A percentile compares a stretch with the other conserved stretches of the same genome.
Conservation (phyloP, 2,888 invertebrate genomes). For the Lottia scabra region DNA sequence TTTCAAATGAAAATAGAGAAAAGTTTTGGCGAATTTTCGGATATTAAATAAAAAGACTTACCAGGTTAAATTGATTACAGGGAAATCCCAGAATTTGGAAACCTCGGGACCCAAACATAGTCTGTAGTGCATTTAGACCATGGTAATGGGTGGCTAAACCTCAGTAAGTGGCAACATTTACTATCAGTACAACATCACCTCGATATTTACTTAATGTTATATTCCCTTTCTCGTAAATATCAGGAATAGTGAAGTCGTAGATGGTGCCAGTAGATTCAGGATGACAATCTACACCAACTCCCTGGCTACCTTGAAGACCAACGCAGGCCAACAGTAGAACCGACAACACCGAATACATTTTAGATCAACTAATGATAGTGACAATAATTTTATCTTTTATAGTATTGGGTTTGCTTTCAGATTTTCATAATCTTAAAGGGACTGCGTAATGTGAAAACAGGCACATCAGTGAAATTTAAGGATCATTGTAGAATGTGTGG, state of each 20-base stretch:
- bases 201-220: conserved; percentile 11
- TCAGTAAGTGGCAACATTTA: conserved; percentile 71
- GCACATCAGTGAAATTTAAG: too few relatives aligned
- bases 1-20: too few relatives aligned
- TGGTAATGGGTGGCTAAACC: conserved; percentile 68
- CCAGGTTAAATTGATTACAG: conserved; percentile 69
- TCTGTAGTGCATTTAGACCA: conserved; percentile 69
- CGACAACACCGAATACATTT: conserved; percentile 6
- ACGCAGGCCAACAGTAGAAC: not conserved
- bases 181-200: conserved; percentile 57
- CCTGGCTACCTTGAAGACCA: not conserved
- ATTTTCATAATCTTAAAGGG: too few relatives aligned
- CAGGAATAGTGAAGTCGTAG: conserved; percentile 6
- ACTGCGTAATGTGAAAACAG: too few relatives aligned
- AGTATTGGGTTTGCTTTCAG: too few relatives aligned
- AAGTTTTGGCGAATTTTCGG: too few relatives aligned
- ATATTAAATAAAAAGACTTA: conserved; percentile 25
- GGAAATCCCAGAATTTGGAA: conserved; percentile 69
- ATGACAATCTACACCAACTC: not conserved
- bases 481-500: too few relatives aligned
- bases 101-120: conserved; percentile 47
- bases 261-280: not conserved
- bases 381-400: too few relatives aligned
- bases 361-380: too few relatives aligned
- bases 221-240: not conserved